Evolutionary conservation across 2,888 invertebrate genomes (phyloP).

Genomic region (Biston betularia): DNA sequence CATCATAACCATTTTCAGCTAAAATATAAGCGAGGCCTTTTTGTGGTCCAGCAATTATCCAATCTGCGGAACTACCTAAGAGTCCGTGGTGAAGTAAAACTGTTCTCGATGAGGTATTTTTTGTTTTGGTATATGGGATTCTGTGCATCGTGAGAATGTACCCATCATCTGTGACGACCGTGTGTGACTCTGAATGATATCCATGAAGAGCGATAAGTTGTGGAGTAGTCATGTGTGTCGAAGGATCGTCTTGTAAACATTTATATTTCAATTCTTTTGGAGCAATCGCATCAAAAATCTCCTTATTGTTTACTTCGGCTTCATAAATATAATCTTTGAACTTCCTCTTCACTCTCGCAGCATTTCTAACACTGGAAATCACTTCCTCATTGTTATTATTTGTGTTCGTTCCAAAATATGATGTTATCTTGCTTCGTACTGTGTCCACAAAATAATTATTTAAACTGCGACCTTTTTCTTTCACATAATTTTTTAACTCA

Average conservation of each 20-base stretch:
- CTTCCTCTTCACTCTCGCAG: conserved; percentile 58
- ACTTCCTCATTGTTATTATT: conserved; percentile 18
- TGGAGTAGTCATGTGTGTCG: conserved; percentile 72
- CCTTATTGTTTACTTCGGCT: conserved; percentile 55
- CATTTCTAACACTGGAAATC: conserved; percentile 38
- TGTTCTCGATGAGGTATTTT: conserved; percentile 70
- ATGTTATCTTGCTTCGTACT: conserved; percentile 65
- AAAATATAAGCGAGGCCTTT: conserved; percentile 89
- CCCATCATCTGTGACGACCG: conserved; percentile 92
- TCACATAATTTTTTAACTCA: conserved; percentile 67
- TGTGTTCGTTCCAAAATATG: conserved; percentile 58
- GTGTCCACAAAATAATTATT: conserved; percentile 68
- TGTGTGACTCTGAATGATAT: conserved; percentile 90
- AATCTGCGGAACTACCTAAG: conserved; percentile 91
- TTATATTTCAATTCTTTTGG: conserved; percentile 54
- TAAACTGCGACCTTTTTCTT: conserved; percentile 65
- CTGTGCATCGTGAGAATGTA: conserved; percentile 93
- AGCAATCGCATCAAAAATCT: conserved; percentile 68
- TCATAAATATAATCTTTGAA: conserved; percentile 61
- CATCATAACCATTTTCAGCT: conserved; percentile 90
- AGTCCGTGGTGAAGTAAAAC: conserved; percentile 94
- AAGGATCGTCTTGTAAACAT: conserved; percentile 67
- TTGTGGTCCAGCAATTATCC: conserved; percentile 89
- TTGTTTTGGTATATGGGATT: conserved; percentile 88
- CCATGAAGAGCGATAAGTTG: conserved; percentile 84